phyloP scores from a whole-genome alignment of 53 echinoderm and acorn worm genomes.

The Holothuria scabra region DNA sequence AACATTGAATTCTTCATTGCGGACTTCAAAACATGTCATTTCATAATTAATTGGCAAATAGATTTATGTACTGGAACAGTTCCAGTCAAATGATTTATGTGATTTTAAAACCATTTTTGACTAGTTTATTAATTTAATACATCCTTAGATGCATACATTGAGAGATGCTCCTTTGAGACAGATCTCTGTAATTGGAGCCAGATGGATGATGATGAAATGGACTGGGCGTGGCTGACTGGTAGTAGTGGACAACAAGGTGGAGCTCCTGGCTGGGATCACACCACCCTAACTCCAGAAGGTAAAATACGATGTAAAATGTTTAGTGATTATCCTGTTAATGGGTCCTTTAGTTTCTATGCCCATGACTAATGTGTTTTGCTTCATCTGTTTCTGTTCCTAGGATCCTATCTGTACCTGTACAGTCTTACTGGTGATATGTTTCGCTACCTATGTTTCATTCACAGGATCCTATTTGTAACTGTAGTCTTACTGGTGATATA shows the following conservation, averaged over 20 bases:
- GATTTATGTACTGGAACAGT: too few relatives aligned
- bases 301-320: not conserved
- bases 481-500: too few relatives aligned
- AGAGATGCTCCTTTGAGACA: conserved; percentile 83
- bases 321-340: not conserved
- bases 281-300: conserved; percentile 76
- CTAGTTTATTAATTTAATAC: conserved; percentile 9
- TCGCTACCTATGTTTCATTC: too few relatives aligned
- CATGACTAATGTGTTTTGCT: not conserved
- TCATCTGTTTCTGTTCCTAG: not conserved
- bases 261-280: conserved; percentile 80
- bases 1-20: too few relatives aligned
- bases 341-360: not conserved
- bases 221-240: conserved; percentile 78
- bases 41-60: too few relatives aligned
- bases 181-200: conserved; percentile 78
- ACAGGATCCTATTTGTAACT: too few relatives aligned
- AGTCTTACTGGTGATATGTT: too few relatives aligned
- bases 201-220: conserved; percentile 79
- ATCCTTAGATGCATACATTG: conserved; percentile 47
- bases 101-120: too few relatives aligned
- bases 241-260: conserved; percentile 57
- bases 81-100: too few relatives aligned
- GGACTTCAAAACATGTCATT: too few relatives aligned
- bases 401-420: conserved; percentile 13